phyloP scores from a whole-genome alignment of 35 echinoderm and acorn worm species.

The Apostichopus japonicus region DNA sequence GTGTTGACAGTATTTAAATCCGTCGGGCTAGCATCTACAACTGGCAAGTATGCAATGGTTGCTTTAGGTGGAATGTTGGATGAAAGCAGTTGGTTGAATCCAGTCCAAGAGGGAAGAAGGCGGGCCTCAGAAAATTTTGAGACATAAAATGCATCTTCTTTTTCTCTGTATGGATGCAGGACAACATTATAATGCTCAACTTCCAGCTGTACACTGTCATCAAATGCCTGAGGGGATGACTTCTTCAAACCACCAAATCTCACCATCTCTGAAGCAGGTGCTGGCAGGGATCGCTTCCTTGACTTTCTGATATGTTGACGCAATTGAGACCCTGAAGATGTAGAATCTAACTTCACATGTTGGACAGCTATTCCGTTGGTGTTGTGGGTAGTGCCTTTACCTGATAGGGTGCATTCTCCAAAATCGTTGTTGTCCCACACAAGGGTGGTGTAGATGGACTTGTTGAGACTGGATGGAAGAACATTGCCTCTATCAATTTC shows the following conservation, averaged over 20 bases:
- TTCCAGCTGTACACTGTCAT: too few relatives aligned
- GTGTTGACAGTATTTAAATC: conserved; percentile 73
- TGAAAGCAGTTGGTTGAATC: conserved; percentile 48
- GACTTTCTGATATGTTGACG: not conserved
- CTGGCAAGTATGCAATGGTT: conserved; percentile 64
- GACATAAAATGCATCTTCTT: too few relatives aligned
- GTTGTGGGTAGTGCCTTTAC: conserved; percentile 70
- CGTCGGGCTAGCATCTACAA: conserved; percentile 74
- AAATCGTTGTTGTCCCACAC: conserved; percentile 88
- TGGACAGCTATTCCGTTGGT: conserved; percentile 37
- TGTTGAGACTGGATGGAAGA: too few relatives aligned
- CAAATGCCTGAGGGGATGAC: too few relatives aligned
- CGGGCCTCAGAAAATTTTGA: not conserved
- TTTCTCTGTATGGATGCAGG: too few relatives aligned
- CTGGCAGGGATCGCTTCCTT: not conserved
- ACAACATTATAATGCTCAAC: too few relatives aligned
- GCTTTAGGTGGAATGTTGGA: conserved; percentile 25
- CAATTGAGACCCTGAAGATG: not conserved
- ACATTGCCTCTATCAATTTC: too few relatives aligned
- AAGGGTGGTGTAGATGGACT: too few relatives aligned
- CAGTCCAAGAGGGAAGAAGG: conserved; percentile 66
- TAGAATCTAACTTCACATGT: not conserved
- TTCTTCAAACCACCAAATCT: conserved; percentile 46
- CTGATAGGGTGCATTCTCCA: not conserved
- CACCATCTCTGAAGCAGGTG: not conserved